These are phyloP conservation scores for Peromyscus californicus DNA, from an alignment of 2,113 vertebrate species.

Conservation along the genomic window DNA sequence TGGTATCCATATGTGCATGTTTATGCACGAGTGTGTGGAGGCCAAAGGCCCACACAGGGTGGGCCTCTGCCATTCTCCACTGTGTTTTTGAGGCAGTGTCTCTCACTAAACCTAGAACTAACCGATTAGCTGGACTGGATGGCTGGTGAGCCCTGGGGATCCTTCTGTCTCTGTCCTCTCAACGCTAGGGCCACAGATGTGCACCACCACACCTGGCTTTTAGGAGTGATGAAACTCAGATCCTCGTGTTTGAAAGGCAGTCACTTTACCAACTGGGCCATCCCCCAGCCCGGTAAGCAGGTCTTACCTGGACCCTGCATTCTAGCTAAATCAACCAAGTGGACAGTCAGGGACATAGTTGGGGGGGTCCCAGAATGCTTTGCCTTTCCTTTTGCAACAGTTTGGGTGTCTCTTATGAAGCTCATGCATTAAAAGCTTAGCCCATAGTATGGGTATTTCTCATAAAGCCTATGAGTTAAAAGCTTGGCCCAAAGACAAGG, in stretches of 20 bases:
- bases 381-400: not conserved
- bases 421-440: not conserved
- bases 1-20: too few relatives aligned
- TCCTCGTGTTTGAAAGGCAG: not conserved
- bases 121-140: not conserved
- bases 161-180: not conserved
- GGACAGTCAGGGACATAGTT: fast-evolving
- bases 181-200: not conserved
- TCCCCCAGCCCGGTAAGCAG: not conserved
- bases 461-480: not conserved
- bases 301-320: not conserved
- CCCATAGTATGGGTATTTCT: not conserved
- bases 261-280: not conserved
- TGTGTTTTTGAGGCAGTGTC: not conserved
- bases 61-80: too few relatives aligned
- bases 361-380: not conserved
- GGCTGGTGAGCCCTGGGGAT: not conserved
- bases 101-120: not conserved
- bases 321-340: not conserved
- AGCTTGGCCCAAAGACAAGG: not conserved
- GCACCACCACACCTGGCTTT: not conserved
- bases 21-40: not conserved
- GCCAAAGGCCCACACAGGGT: not conserved
- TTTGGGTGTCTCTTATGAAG: not conserved
- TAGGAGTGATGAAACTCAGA: not conserved